Percentiles rank a stretch among this genome's conserved stretches.
Evolutionary conservation across 2,797 vertebrate species (phyloP).

Genomic region (Lutjanus argentimaculatus): DNA sequence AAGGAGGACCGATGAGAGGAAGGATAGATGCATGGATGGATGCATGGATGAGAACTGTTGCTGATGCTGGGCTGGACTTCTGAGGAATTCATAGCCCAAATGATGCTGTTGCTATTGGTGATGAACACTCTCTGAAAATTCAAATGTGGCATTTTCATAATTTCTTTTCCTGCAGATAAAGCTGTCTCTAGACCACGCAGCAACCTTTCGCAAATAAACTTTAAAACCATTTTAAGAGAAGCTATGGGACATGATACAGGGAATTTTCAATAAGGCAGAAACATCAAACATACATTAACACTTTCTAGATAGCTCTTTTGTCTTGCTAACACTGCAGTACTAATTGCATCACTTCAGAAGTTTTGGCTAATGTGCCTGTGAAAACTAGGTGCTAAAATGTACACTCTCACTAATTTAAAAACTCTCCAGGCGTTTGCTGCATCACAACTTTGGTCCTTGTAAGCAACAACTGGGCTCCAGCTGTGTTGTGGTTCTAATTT

Average conservation of each 20-base stretch:
- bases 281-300: conserved; percentile 17
- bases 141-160: conserved; percentile 35
- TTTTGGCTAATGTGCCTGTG: conserved; percentile 27
- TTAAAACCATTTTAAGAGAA: conserved; percentile 4
- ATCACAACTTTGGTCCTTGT: conserved; percentile 16
- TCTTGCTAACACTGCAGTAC: conserved; percentile 19
- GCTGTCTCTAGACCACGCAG: neutral
- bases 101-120: conserved; percentile 35
- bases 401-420: conserved; percentile 40
- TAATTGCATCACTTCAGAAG: conserved; percentile 36
- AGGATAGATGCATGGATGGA: conserved; percentile 59
- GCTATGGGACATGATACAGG: neutral
- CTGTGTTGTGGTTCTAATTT: conserved; percentile 33
- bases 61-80: conserved; percentile 45
- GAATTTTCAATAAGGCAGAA: neutral
- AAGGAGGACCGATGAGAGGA: conserved; percentile 62
- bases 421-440: conserved; percentile 27
- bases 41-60: conserved; percentile 43
- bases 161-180: conserved; percentile 6
- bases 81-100: conserved; percentile 41
- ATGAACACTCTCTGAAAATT: conserved; percentile 38
- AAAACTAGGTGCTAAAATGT: conserved; percentile 35
- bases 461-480: conserved; percentile 39
- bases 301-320: conserved; percentile 14
- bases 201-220: conserved; percentile 25